phyloP scores from a whole-genome alignment of 30 jellyfish, hydroid and myxozoan genomes.

The Aurelia sp. region DNA sequence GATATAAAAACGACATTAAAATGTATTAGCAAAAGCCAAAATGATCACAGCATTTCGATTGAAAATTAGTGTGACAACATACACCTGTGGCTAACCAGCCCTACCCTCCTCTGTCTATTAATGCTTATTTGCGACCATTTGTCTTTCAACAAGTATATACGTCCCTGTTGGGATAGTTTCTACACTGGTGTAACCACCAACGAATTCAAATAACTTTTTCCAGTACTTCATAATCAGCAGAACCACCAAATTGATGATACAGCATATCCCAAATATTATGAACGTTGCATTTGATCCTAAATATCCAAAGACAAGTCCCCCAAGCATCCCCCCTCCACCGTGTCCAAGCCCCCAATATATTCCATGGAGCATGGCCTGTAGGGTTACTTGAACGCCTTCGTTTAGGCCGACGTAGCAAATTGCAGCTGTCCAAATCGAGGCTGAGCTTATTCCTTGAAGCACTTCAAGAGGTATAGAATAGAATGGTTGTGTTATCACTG shows the following conservation, averaged over 20 bases:
- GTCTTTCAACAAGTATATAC: constrained; percentile 68
- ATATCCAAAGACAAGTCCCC: constrained; percentile 89
- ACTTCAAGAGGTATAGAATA: constrained; percentile 80
- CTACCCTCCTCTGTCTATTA: no score
- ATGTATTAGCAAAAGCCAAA: no score
- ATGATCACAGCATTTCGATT: no score
- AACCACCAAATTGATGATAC: constrained; percentile 67
- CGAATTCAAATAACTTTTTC: constrained; percentile 77
- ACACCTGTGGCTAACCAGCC: no score
- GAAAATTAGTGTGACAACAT: no score
- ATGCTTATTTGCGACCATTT: no score
- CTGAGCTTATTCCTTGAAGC: constrained; percentile 96
- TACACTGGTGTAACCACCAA: constrained; percentile 91
- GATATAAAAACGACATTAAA: no score
- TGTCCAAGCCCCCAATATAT: constrained; percentile 99
- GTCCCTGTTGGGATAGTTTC: constrained; percentile 98
- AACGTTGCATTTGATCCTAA: constrained; percentile 92
- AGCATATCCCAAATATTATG: constrained; percentile 77
- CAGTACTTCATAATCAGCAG: constrained; percentile 80
- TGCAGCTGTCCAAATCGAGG: constrained; percentile 98
- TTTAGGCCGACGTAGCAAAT: constrained; percentile 92
- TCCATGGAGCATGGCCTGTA: constrained; percentile 98
- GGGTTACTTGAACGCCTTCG: constrained; percentile 98
- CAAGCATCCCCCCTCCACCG: constrained; percentile 99
- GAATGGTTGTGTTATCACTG: constrained; percentile 84